These are phyloP conservation scores for Heliangelus exortis DNA, from an alignment of 2,797 vertebrate species.

Conservation along the genomic window DNA sequence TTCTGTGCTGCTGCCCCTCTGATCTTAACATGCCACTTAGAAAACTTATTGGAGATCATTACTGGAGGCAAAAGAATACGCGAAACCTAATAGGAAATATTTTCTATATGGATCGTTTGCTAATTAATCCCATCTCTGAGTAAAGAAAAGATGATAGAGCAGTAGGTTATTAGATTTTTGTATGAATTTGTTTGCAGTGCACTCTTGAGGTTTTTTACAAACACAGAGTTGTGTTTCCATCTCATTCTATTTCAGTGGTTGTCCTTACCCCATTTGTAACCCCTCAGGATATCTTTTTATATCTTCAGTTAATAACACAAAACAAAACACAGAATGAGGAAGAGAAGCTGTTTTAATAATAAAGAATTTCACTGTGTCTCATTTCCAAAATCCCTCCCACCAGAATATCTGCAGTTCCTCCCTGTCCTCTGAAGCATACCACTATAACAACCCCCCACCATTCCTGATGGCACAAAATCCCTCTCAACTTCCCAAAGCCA, in stretches of 20 bases:
- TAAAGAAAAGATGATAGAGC: background rate
- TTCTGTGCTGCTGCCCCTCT: slow-evolving; percentile 24
- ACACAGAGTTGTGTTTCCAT: background rate
- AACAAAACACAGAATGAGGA: background rate
- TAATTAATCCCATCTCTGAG: slow-evolving; percentile 17
- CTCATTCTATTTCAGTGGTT: background rate
- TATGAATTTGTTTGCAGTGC: background rate
- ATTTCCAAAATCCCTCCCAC: background rate
- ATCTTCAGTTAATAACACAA: background rate
- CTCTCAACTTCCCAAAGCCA: background rate
- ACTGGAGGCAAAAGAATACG: slow-evolving; percentile 23
- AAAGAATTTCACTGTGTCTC: background rate
- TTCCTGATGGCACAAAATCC: background rate
- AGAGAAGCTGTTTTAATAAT: background rate
- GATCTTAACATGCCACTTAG: slow-evolving; percentile 1
- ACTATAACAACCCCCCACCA: background rate
- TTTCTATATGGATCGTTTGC: background rate
- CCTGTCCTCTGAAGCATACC: background rate
- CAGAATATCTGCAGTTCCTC: background rate
- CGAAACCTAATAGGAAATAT: slow-evolving; percentile 8
- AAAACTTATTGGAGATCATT: background rate
- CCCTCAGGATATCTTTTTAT: background rate
- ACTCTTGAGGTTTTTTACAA: background rate
- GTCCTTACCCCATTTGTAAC: background rate
- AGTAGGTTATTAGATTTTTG: background rate